Base-by-base conservation (phyloP, 2,113 vertebrate species). In the Lontra canadensis region DNA sequence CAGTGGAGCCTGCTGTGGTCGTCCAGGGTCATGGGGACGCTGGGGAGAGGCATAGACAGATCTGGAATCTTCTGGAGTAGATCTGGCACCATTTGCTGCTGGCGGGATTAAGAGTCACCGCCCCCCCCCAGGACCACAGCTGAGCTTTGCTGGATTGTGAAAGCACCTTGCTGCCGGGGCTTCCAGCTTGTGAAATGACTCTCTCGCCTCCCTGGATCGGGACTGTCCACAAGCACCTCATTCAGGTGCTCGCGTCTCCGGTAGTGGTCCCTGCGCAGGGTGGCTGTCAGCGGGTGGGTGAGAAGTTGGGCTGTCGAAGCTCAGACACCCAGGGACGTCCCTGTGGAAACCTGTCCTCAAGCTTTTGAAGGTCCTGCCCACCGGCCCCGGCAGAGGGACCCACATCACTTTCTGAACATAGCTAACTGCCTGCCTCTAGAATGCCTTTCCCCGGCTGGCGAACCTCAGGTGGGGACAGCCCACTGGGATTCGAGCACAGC, bases 401-500 rank as follows among this genome's bases (percentile, higher is more conserved):
- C 83, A 11, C 3, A 0, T 4, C 9, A 10, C 26, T 36, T 49
- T 80, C 36, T 55, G 34, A 20, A 55, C 79, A 18, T 34, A 36
- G 55, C 52, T 61, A 36, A 7, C 44, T 34, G 7, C 57, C 65
- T 17, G 95, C 82, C 57, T 57, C 57, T 47, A 2, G 23, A 67
- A 2, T 67, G 86, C 21, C 80, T 93, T 47, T 78, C 26, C n/a
- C 8, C 3, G 34, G 39, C 52, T 36, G 34, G 20, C 15, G 2
- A 18, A 3, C 17, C 36, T 71, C 15, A 4, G 17, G 20, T n/a
- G 44, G 82, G 31, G 29, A 63, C 4, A 74, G 71, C n/a, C 21
- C 6, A 1, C 61, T 4, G 1, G 0, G 8, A 5, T 39, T 29
- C 2, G 3, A 34, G 14, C 49, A 18, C 11, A 23, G 20, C 36